phyloP scores from a whole-genome alignment of 2,797 vertebrate species.

The Silurus lanzhouensis region DNA sequence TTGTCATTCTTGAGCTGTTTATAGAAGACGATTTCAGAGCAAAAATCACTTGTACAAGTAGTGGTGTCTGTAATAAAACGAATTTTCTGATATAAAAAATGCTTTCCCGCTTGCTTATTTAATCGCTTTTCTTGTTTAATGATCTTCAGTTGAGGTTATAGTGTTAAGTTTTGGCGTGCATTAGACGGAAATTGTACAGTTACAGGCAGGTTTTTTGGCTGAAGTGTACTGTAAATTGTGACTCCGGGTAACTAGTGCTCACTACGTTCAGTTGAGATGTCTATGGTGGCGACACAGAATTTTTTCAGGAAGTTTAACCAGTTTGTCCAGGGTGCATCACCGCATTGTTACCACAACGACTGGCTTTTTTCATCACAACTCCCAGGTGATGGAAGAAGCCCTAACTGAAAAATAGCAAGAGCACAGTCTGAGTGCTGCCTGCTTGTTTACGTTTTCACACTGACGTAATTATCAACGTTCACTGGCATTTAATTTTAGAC shows the following conservation, averaged over 20 bases:
- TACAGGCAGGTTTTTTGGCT: neutral
- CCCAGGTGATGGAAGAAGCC: neutral
- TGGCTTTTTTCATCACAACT: too few species aligned
- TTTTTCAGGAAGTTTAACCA: neutral
- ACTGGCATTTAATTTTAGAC: neutral
- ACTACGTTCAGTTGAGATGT: neutral
- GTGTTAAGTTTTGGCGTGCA: too few species aligned
- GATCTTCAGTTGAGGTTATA: too few species aligned
- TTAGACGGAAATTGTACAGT: too few species aligned
- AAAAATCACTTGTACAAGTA: neutral
- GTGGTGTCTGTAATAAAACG: too few species aligned
- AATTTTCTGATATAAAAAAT: too few species aligned
- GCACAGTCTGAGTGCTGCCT: neutral
- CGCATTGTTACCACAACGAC: too few species aligned
- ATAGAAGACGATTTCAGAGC: neutral
- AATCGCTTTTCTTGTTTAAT: too few species aligned
- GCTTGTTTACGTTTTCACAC: neutral
- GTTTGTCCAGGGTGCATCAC: too few species aligned
- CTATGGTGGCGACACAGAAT: neutral
- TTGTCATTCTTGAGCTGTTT: conserved; percentile 1
- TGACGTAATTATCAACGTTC: neutral
- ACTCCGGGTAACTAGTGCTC: neutral
- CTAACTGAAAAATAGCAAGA: neutral
- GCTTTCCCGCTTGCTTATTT: too few species aligned
- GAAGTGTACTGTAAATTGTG: neutral